Evolutionary conservation across 2,113 vertebrate genomes (phyloP).

Genomic region (Catharus fuscescens): DNA sequence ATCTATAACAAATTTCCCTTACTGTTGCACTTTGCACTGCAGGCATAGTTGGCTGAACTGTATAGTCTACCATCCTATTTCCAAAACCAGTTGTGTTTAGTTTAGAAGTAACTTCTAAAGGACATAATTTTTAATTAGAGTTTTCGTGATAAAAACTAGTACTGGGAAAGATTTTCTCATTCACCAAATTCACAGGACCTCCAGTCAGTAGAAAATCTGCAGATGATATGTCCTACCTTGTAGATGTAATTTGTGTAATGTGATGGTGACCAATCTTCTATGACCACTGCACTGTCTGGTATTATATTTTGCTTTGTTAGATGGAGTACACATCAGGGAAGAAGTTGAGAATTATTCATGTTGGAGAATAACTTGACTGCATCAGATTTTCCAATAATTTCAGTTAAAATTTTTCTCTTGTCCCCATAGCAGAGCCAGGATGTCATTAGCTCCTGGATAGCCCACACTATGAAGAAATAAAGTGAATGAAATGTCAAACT

Average conservation of each 20-base stretch:
- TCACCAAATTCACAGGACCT: not conserved
- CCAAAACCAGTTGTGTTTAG: not conserved
- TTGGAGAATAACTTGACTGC: not conserved
- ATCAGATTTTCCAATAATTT: not conserved
- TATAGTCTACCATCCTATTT: not conserved
- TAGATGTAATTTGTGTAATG: not conserved
- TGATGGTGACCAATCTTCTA: not conserved
- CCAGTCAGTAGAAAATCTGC: not conserved
- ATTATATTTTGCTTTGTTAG: not conserved
- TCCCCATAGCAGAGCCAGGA: not conserved
- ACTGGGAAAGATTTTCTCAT: not conserved
- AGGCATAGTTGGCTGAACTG: not conserved
- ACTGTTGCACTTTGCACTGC: not conserved
- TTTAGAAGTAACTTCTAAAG: conserved; percentile 9
- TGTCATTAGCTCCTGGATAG: not conserved
- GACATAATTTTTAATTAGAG: not conserved
- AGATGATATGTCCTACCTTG: not conserved
- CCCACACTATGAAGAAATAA: not conserved
- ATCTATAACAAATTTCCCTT: not conserved
- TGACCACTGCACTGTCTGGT: not conserved
- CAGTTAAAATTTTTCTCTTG: not conserved
- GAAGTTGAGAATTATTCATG: not conserved
- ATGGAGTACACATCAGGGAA: not conserved
- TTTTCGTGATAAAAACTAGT: not conserved
- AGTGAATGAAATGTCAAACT: not conserved